Conservation (phyloP, 2,888 invertebrate genomes). For the Digitonthophagus gazella region DNA sequence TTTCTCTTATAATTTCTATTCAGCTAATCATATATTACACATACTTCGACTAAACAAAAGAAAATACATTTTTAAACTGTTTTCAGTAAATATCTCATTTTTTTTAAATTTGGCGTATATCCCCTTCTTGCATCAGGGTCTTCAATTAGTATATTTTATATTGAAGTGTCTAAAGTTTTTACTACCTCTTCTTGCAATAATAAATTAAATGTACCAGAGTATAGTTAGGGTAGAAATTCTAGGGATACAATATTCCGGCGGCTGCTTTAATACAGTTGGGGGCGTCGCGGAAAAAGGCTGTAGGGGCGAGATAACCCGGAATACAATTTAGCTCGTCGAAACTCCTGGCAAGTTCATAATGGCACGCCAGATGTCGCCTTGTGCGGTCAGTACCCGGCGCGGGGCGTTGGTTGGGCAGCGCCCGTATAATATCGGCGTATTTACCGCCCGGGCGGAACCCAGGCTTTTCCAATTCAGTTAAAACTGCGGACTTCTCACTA, state of each 20-base stretch:
- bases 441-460: neutral
- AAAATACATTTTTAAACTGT: too few relatives aligned
- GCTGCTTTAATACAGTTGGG: constrained; percentile 12
- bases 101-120: too few relatives aligned
- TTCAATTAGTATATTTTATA: too few relatives aligned
- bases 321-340: constrained; percentile 25
- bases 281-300: constrained; percentile 9
- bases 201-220: neutral
- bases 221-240: neutral
- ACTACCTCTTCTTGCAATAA: neutral
- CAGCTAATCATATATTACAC: too few relatives aligned
- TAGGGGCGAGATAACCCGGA: constrained; percentile 22
- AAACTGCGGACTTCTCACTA: neutral
- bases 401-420: constrained; percentile 23
- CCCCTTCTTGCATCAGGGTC: too few relatives aligned
- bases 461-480: neutral
- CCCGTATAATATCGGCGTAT: constrained; percentile 22
- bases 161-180: neutral
- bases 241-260: neutral
- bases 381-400: constrained; percentile 23
- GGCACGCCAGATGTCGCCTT: constrained; percentile 27
- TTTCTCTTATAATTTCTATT: too few relatives aligned
- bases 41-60: too few relatives aligned
- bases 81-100: too few relatives aligned
- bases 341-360: constrained; percentile 26